These are phyloP conservation scores for silkworm (Bombyx mori) DNA, from an alignment of 1,140 invertebrate genomes.

Conservation along the genomic window ASM3026992v2 NC_085123.1:1543001-1543500, in stretches of 20 bases:
- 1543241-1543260: background rate
- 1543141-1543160: slow-evolving; percentile 55
- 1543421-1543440: too few relatives aligned
- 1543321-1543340: slow-evolving; percentile 40
- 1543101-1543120: slow-evolving; percentile 36
- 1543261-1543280: background rate
- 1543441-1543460: too few relatives aligned
- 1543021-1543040: slow-evolving; percentile 60
- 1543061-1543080: slow-evolving; percentile 30
- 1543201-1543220: slow-evolving; percentile 30
- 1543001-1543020: slow-evolving; percentile 68
- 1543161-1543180: slow-evolving; percentile 15
- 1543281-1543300: slow-evolving; percentile 38
- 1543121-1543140: slow-evolving; percentile 63
- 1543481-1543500: too few relatives aligned
- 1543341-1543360: too few relatives aligned
- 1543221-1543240: slow-evolving; percentile 23
- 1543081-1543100: slow-evolving; percentile 38
- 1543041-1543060: slow-evolving; percentile 58
- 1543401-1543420: too few relatives aligned
- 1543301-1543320: slow-evolving; percentile 63
- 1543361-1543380: too few relatives aligned
- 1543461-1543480: too few relatives aligned
- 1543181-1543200: slow-evolving; percentile 11
- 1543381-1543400: too few relatives aligned